These are phyloP conservation scores for Antechinus flavipes DNA, from an alignment of 2,113 vertebrate species.

Conservation along the genomic window DNA sequence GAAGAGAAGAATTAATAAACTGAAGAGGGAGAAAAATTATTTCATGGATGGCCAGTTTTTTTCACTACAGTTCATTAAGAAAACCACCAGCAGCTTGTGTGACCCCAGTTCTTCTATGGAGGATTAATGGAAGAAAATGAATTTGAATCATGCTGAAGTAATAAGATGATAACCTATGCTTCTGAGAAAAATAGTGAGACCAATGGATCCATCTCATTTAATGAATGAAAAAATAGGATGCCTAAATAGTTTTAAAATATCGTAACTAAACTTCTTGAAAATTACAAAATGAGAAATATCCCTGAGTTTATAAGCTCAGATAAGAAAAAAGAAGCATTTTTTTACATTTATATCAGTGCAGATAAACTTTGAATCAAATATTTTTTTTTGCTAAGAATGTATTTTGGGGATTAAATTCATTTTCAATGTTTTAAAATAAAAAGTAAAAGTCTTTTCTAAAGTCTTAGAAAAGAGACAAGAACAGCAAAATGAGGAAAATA, in stretches of 20 bases:
- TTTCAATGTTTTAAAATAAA: background rate
- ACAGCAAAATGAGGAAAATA: conserved; percentile 8
- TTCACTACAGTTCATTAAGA: background rate
- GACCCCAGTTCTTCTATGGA: background rate
- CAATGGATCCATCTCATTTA: background rate
- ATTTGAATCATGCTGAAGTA: background rate
- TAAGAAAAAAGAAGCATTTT: conserved; percentile 23
- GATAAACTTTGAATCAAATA: background rate
- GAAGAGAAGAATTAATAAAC: background rate
- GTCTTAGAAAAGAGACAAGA: conserved; percentile 1
- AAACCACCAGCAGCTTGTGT: background rate
- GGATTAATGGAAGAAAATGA: background rate
- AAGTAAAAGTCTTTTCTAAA: background rate
- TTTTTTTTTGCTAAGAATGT: background rate
- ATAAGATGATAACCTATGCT: background rate
- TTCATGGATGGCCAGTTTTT: background rate
- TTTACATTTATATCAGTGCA: background rate
- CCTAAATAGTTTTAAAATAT: background rate
- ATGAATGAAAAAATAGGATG: background rate
- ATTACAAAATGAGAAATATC: background rate
- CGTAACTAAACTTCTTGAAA: background rate
- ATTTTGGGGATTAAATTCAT: background rate
- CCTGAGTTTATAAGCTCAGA: conserved; percentile 2
- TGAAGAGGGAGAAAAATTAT: background rate
- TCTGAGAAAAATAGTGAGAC: background rate